phyloP scores from a whole-genome alignment of 1,140 invertebrate species.

The Drosophila nikananu region DNA sequence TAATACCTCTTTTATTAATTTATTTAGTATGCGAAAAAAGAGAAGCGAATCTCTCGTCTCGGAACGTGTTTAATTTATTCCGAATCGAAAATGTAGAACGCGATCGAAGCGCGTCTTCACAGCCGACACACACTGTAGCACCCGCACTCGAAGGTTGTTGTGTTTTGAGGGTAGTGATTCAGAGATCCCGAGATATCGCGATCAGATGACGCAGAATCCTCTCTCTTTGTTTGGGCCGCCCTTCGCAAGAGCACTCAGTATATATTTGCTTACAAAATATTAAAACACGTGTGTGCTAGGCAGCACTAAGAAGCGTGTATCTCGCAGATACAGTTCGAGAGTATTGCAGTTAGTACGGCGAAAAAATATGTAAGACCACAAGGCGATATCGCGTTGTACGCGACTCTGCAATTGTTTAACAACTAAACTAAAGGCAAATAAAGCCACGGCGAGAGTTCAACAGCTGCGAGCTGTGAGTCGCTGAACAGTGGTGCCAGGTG shows the following conservation, averaged over 20 bases:
- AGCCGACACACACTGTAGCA: slow-evolving; percentile 15
- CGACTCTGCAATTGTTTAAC: slow-evolving; percentile 71
- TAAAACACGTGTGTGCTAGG: slow-evolving; percentile 43
- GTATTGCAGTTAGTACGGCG: slow-evolving; percentile 10
- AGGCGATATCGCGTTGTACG: slow-evolving; percentile 59
- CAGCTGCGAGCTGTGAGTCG: slow-evolving; percentile 21
- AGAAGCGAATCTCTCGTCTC: slow-evolving; percentile 5
- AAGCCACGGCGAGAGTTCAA: slow-evolving; percentile 18
- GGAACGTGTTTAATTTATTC: slow-evolving; percentile 44
- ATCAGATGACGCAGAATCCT: slow-evolving; percentile 43
- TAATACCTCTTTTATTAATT: slow-evolving; percentile 54
- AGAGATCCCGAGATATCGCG: slow-evolving; percentile 23
- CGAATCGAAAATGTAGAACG: slow-evolving; percentile 57
- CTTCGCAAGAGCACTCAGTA: slow-evolving; percentile 30
- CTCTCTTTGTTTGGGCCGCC: slow-evolving; percentile 29
- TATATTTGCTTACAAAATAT: slow-evolving; percentile 46
- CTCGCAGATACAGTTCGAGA: slow-evolving; percentile 37
- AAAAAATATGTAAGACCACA: slow-evolving; percentile 41
- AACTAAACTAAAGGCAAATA: slow-evolving; percentile 55
- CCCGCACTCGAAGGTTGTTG: slow-evolving; percentile 46
- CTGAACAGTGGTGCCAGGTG: slow-evolving; percentile 6
- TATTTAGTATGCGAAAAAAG: slow-evolving; percentile 36
- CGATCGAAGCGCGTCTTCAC: slow-evolving; percentile 56
- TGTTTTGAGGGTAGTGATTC: slow-evolving; percentile 33
- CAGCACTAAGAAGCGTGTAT: slow-evolving; percentile 30